Base-by-base conservation (phyloP, 1,140 invertebrate genomes). In the Lepidurus arcticus region DNA sequence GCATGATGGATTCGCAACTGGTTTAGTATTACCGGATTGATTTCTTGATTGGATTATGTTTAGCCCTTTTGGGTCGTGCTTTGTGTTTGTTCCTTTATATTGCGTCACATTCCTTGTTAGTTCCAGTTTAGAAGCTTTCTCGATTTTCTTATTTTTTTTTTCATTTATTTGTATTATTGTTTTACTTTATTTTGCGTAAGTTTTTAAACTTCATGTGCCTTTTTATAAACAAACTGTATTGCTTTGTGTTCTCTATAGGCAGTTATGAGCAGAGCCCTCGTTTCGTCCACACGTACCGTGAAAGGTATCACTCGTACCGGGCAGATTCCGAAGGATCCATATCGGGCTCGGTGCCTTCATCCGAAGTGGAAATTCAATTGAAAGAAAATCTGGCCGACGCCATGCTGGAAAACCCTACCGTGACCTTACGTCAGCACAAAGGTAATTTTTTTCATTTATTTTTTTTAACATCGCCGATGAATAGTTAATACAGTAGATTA, bases 351-450 rank as follows among this genome's bases (percentile, higher is more conserved):
- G 78, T 74, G n/a, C 78, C 78, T 8, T 44, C 44, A 24, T 44
- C 75, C 16, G 78, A 78, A 78, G 87, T 87, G 80, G 94, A 97
- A 82, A 91, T 92, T 78, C 90, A 94, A 82, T 86, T 97, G 1
- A 89, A 91, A 82, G 94, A 97, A 85, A 94, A 95, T 85, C 86
- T 98, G 73, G 96, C 95, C 0, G 95, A 98, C 86, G 95, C 95
- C 73, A 97, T 97, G 96, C 88, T 93, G 75, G 95, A 95, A 83
- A 91, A 91, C 21, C 90, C 91, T 10, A 85, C 88, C 10, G 85
- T 85, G 10, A 85, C 86, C 5, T 83, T 85, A 78, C 80, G 79
- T 73, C 85, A 88, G 83, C 89, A 90, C 77, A 85, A 87, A 82
- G 90, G 90, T 91, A 87, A 86, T 7, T 79, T 42, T 76, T 42